Base-by-base conservation (phyloP, 2,888 invertebrate genomes). In the Embidobia sp. region DNA sequence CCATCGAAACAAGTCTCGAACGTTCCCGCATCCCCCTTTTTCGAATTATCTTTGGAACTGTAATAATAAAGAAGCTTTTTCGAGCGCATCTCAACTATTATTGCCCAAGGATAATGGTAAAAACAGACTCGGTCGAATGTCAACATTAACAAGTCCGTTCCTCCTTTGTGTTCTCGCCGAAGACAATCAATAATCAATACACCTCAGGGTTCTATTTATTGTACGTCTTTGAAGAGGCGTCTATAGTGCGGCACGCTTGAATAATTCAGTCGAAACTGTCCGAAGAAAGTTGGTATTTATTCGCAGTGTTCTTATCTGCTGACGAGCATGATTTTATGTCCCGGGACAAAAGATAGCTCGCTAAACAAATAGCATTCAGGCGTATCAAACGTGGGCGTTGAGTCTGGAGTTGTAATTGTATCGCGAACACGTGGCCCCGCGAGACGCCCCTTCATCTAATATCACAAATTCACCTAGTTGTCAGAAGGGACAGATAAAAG, bases 381-480 rank as follows among this genome's bases (percentile, higher is more conserved):
- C 77, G 74, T 83, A 85, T 85, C 83, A 80, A 78, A 81, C 82
- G 82, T 85, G 85, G 84, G 86, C 85, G 85, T 85, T 80, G 81
- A 79, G 74, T 82, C 79, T 80, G 79, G 79, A 83, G 81, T 81
- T 80, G 79, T 81, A 84, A 84, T 78, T 80, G 77, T 81, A 82
- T 77, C 78, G 53, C 66, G 76, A 84, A 83, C 87, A 88, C 86
- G 86, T 88, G 88, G 86, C 87, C 85, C 80, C 80, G 77, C 55
- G 84, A 86, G 85, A 88, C 88, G 88, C 88, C 88, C 88, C 87
- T 83, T 85, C 79, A 76, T 83, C 81, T 84, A 85, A 85, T 85
- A 84, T 76, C 80, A 75, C 66, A 77, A 81, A 67, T 79, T 80
- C 75, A 78, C 79, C 76, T 79, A 80, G 77, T 76, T 77, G 70